These are phyloP conservation scores for Coranthus polyacanthus DNA, from an alignment of 2,797 vertebrate genomes.

Conservation along the genomic window DNA sequence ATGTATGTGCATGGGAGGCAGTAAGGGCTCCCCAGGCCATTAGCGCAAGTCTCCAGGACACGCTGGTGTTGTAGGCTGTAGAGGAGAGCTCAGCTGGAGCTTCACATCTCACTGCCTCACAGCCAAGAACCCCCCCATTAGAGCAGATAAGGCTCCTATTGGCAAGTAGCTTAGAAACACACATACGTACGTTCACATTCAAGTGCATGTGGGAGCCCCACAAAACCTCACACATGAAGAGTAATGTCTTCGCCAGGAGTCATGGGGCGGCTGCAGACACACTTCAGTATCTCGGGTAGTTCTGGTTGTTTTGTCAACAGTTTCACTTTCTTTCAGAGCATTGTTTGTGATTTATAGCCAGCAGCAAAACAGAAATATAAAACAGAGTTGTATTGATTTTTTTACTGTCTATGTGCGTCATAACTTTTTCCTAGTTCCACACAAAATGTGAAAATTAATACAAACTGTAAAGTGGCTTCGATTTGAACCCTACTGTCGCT, in stretches of 20 bases:
- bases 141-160: constrained; percentile 71
- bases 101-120: constrained; percentile 74
- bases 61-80: constrained; percentile 82
- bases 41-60: constrained; percentile 85
- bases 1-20: constrained; percentile 62
- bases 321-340: constrained; percentile 70
- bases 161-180: constrained; percentile 50
- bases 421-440: constrained; percentile 65
- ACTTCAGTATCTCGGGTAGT: constrained; percentile 59
- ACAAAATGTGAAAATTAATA: constrained; percentile 70
- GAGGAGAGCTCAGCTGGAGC: constrained; percentile 90
- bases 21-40: constrained; percentile 85
- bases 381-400: constrained; percentile 68
- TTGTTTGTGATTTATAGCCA: constrained; percentile 69
- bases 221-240: constrained; percentile 33
- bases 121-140: constrained; percentile 70
- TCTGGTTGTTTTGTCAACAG: constrained; percentile 70
- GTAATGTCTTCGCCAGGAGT: constrained; percentile 69
- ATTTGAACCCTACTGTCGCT: constrained; percentile 70
- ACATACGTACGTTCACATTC: constrained; percentile 57
- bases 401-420: constrained; percentile 63
- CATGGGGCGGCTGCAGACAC: constrained; percentile 72
- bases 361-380: constrained; percentile 72
- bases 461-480: constrained; percentile 71
- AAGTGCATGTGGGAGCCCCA: constrained; percentile 52